phyloP scores from a whole-genome alignment of 2,113 vertebrate species.

The Dolichallabes microphthalmus region DNA sequence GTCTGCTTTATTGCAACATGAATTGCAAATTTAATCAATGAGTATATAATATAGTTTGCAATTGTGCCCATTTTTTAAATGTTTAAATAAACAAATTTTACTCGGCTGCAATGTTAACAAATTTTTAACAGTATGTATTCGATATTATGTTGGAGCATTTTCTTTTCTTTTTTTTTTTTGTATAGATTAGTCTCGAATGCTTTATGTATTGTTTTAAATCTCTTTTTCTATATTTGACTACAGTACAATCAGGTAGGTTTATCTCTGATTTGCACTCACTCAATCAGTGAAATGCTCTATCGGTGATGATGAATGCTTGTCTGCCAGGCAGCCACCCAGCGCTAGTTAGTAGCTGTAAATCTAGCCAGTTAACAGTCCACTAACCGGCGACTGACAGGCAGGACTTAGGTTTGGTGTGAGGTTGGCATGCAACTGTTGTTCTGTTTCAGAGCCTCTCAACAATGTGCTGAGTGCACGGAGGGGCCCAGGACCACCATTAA shows the following conservation, averaged over 20 bases:
- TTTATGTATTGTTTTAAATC: slow-evolving; percentile 16
- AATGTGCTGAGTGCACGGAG: slow-evolving; percentile 77
- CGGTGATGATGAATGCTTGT: slow-evolving; percentile 58
- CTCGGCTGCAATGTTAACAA: neutral
- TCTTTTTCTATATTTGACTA: slow-evolving; percentile 13
- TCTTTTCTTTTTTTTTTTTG: neutral
- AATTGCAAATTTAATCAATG: neutral
- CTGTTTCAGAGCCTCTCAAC: slow-evolving; percentile 76
- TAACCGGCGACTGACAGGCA: slow-evolving; percentile 79
- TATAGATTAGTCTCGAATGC: neutral
- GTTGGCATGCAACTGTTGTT: slow-evolving; percentile 81
- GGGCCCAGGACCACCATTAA: slow-evolving; percentile 78
- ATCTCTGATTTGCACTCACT: slow-evolving; percentile 12
- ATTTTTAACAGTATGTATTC: neutral
- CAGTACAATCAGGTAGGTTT: slow-evolving; percentile 23
- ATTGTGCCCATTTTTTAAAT: neutral
- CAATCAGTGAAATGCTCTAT: slow-evolving; percentile 56
- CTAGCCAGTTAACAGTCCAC: slow-evolving; percentile 74
- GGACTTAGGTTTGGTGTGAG: slow-evolving; percentile 76
- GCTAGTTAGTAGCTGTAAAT: slow-evolving; percentile 81
- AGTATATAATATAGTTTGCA: neutral
- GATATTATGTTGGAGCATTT: neutral
- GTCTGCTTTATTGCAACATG: neutral
- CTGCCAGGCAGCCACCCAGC: slow-evolving; percentile 65
- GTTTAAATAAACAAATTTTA: neutral